These are phyloP conservation scores for Tetragonisca angustula DNA, from an alignment of 2,888 invertebrate species.

Conservation along the genomic window DNA sequence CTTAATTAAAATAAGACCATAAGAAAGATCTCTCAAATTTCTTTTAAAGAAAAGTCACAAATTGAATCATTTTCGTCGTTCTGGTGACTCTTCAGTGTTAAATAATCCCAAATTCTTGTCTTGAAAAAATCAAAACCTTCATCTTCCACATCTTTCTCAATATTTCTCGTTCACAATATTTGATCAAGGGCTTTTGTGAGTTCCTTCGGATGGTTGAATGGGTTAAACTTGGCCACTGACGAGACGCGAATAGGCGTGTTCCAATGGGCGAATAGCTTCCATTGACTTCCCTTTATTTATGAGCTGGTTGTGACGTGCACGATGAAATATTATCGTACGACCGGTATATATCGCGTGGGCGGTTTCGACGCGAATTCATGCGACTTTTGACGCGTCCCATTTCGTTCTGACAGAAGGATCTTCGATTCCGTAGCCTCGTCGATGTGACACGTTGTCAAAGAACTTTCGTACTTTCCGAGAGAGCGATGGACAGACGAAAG, in stretches of 20 bases:
- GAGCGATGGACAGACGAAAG: neutral
- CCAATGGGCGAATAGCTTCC: conserved; percentile 32
- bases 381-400: conserved; percentile 49
- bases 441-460: neutral
- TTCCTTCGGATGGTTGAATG: neutral
- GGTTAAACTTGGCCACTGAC: conserved; percentile 37
- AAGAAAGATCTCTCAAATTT: too few relatives aligned
- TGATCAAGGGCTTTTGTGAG: neutral
- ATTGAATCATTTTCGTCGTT: too few relatives aligned
- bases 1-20: too few relatives aligned
- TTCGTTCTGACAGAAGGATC: conserved; percentile 41
- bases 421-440: conserved; percentile 14
- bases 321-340: conserved; percentile 54
- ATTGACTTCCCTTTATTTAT: conserved; percentile 57
- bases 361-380: conserved; percentile 50
- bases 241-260: conserved; percentile 46
- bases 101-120: too few relatives aligned
- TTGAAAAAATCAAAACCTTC: too few relatives aligned
- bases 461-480: neutral
- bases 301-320: conserved; percentile 64
- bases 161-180: neutral
- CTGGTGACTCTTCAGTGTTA: too few relatives aligned
- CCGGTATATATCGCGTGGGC: conserved; percentile 44
- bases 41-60: too few relatives aligned
- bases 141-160: neutral